These are phyloP conservation scores for Sebastes elongatus DNA, from an alignment of 2,797 vertebrate species.

Conservation along the genomic window DNA sequence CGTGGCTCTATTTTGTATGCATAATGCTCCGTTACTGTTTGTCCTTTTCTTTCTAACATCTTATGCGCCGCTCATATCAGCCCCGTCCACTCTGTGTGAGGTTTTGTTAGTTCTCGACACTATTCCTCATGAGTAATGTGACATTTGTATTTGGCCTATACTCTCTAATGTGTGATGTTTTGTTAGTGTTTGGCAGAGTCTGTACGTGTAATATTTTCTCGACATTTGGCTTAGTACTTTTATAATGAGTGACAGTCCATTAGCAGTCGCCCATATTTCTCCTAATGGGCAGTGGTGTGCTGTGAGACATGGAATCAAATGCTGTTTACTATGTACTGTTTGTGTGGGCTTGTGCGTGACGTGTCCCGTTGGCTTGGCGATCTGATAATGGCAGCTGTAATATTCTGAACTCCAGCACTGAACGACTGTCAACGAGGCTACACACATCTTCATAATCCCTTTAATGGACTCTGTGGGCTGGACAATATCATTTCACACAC, in stretches of 20 bases:
- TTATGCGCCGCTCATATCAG: slow-evolving; percentile 6
- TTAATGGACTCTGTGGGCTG: slow-evolving; percentile 64
- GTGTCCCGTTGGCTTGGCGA: slow-evolving; percentile 38
- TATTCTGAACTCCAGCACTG: slow-evolving; percentile 61
- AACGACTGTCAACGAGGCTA: slow-evolving; percentile 46
- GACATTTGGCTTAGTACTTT: slow-evolving; percentile 43
- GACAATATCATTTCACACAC: slow-evolving; percentile 27
- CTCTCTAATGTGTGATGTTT: slow-evolving; percentile 29
- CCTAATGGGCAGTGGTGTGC: slow-evolving; percentile 50
- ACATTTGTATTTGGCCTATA: slow-evolving; percentile 24
- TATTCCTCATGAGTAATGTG: slow-evolving; percentile 26
- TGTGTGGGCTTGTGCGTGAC: slow-evolving; percentile 64
- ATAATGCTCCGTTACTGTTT: background rate
- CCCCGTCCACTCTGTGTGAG: slow-evolving; percentile 6
- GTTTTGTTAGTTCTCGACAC: slow-evolving; percentile 25
- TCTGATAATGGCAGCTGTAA: slow-evolving; percentile 64
- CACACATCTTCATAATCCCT: slow-evolving; percentile 65
- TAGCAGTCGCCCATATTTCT: slow-evolving; percentile 46
- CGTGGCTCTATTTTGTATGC: background rate
- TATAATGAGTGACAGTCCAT: slow-evolving; percentile 56
- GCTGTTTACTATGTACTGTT: slow-evolving; percentile 55
- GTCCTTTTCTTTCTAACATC: slow-evolving; percentile 9
- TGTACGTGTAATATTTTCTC: slow-evolving; percentile 23
- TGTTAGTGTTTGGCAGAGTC: slow-evolving; percentile 7
- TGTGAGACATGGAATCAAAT: slow-evolving; percentile 53